Evolutionary conservation across 1,140 invertebrate species (phyloP).

Genomic region (Tetraneura akinire): DNA sequence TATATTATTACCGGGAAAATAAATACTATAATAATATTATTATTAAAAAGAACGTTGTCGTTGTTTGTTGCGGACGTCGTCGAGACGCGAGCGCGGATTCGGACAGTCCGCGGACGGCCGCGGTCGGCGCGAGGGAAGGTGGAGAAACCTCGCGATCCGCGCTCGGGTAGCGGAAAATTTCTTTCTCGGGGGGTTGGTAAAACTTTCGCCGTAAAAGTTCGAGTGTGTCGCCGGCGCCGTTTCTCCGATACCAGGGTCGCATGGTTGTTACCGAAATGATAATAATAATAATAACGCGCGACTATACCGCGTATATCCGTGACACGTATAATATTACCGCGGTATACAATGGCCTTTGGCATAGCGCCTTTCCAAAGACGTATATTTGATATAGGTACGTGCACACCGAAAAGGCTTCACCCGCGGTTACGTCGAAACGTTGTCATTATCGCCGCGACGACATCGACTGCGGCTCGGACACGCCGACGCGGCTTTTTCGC

Average conservation of each 20-base stretch:
- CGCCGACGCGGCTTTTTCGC: conserved; percentile 1
- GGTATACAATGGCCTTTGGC: neutral
- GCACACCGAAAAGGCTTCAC: neutral
- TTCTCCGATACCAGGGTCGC: conserved; percentile 24
- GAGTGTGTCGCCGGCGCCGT: neutral
- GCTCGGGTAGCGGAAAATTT: neutral
- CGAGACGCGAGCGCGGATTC: too few relatives aligned
- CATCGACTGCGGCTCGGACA: neutral
- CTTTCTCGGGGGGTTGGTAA: neutral
- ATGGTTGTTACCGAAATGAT: neutral
- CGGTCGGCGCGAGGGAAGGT: too few relatives aligned
- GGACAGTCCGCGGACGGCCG: too few relatives aligned
- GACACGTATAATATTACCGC: too few relatives aligned
- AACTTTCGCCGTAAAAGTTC: conserved; percentile 21
- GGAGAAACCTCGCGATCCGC: neutral
- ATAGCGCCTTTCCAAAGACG: neutral
- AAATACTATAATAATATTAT: too few relatives aligned
- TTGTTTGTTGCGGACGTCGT: too few relatives aligned
- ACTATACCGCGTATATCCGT: too few relatives aligned
- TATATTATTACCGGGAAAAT: too few relatives aligned
- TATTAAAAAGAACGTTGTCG: too few relatives aligned
- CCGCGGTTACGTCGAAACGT: neutral
- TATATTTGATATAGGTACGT: too few relatives aligned
- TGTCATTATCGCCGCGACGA: neutral
- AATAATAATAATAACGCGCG: too few relatives aligned